Evolutionary conservation across 2,797 vertebrate species (phyloP).

Genomic region (Enteromius anoplus): DNA sequence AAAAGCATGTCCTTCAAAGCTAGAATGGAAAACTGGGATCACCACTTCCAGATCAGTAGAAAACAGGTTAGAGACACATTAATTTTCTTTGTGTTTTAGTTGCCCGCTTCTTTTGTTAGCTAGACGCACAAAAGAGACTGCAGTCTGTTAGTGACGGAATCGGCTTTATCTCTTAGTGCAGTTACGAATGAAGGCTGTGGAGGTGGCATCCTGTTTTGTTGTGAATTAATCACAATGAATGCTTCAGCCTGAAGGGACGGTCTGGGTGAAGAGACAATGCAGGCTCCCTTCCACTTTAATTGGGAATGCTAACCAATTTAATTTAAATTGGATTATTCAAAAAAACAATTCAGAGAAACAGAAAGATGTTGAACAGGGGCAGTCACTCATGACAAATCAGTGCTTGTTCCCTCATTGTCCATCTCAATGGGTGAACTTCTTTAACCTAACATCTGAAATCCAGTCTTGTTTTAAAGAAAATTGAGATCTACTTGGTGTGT

Average conservation of each 20-base stretch:
- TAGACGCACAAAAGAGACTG: conserved; percentile 30
- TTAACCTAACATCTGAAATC: conserved; percentile 31
- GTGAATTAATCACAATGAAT: conserved; percentile 64
- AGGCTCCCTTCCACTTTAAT: conserved; percentile 53
- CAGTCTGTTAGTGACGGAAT: conserved; percentile 39
- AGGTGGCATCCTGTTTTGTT: conserved; percentile 56
- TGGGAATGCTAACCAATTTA: conserved; percentile 44
- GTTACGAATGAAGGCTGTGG: conserved; percentile 44
- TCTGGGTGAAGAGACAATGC: conserved; percentile 55
- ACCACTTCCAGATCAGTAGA: conserved; percentile 18
- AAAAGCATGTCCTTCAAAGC: conserved; percentile 15
- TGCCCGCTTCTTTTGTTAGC: conserved; percentile 31
- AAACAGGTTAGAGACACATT: conserved; percentile 29
- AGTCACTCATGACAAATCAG: conserved; percentile 53
- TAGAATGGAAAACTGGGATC: conserved; percentile 32
- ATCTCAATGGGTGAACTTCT: conserved; percentile 24
- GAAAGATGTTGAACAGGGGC: conserved; percentile 43
- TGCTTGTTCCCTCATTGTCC: conserved; percentile 46
- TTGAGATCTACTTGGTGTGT: neutral
- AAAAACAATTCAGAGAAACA: conserved; percentile 51
- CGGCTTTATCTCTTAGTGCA: conserved; percentile 59
- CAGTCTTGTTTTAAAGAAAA: conserved; percentile 28
- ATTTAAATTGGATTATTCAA: conserved; percentile 51
- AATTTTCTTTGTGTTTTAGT: conserved; percentile 35
- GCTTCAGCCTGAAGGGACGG: conserved; percentile 52